These are phyloP conservation scores for Micrasema longulum DNA, from an alignment of 1,140 invertebrate species.

Conservation along the genomic window DNA sequence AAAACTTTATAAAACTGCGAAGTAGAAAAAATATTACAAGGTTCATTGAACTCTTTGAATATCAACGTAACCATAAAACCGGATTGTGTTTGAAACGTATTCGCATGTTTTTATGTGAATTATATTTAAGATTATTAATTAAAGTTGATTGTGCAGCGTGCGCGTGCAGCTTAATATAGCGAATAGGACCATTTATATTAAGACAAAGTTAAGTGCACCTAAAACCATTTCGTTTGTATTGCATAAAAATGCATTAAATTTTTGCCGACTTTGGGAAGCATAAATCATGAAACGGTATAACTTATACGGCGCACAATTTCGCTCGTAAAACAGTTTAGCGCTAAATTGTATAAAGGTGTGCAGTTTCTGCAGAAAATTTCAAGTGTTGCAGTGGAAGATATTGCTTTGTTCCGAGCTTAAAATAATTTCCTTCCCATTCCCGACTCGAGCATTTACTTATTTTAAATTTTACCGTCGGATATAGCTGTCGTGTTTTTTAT, in stretches of 20 bases:
- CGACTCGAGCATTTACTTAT: background rate
- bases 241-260: slow-evolving; percentile 56
- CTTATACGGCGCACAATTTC: slow-evolving; percentile 43
- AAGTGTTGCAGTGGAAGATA: slow-evolving; percentile 38
- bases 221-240: slow-evolving; percentile 15
- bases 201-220: background rate
- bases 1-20: too few relatives aligned
- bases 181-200: too few relatives aligned
- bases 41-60: too few relatives aligned
- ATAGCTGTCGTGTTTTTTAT: slow-evolving; percentile 3
- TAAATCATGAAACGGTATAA: slow-evolving; percentile 50
- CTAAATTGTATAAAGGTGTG: slow-evolving; percentile 50
- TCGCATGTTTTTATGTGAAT: too few relatives aligned
- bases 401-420: slow-evolving; percentile 45
- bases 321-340: slow-evolving; percentile 53
- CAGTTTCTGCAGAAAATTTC: slow-evolving; percentile 39
- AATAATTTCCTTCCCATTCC: slow-evolving; percentile 35
- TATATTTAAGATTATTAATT: too few relatives aligned
- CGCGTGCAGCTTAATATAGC: too few relatives aligned
- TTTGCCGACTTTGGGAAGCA: slow-evolving; percentile 48
- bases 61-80: too few relatives aligned
- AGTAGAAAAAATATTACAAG: too few relatives aligned
- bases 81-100: too few relatives aligned
- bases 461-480: slow-evolving; percentile 40
- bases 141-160: too few relatives aligned